Evolutionary conservation across 1,140 invertebrate genomes (phyloP).

Genomic region (Drosophila miranda): DNA sequence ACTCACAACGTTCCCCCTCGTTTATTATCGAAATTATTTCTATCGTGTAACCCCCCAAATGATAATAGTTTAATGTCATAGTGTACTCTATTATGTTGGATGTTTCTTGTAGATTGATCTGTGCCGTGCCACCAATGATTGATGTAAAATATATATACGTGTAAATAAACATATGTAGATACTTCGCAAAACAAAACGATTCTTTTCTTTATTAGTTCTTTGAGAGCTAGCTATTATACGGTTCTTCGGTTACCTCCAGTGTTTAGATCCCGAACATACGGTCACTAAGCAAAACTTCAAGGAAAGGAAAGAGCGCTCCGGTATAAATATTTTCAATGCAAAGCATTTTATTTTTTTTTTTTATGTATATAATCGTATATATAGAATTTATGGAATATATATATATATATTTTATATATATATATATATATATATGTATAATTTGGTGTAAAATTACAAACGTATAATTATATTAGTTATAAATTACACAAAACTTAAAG

Average conservation of each 20-base stretch:
- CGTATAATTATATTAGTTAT: conserved; percentile 74
- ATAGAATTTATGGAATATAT: conserved; percentile 73
- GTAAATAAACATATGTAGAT: conserved; percentile 62
- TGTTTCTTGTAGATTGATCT: conserved; percentile 38
- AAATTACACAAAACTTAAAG: conserved; percentile 77
- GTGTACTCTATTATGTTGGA: conserved; percentile 58
- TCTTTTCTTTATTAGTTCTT: too few relatives aligned
- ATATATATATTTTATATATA: too few relatives aligned
- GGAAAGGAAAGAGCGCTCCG: conserved; percentile 15
- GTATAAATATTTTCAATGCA: conserved; percentile 59
- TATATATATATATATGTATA: conserved; percentile 68
- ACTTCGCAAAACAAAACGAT: conserved; percentile 24
- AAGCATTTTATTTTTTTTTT: conserved; percentile 72
- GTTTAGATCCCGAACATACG: too few relatives aligned
- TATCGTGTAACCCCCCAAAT: conserved; percentile 24
- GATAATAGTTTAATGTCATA: conserved; percentile 62
- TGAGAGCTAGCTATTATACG: too few relatives aligned
- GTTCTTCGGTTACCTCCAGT: too few relatives aligned
- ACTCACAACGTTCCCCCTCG: too few relatives aligned
- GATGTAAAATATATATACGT: conserved; percentile 50
- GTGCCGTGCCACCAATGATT: conserved; percentile 50
- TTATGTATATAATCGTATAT: conserved; percentile 19
- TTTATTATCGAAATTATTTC: conserved; percentile 64
- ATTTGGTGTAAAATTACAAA: conserved; percentile 80
- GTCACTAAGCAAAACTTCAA: too few relatives aligned